Evolutionary conservation across 2,797 vertebrate genomes (phyloP).

Genomic region (Otolemur crassicaudatus): DNA sequence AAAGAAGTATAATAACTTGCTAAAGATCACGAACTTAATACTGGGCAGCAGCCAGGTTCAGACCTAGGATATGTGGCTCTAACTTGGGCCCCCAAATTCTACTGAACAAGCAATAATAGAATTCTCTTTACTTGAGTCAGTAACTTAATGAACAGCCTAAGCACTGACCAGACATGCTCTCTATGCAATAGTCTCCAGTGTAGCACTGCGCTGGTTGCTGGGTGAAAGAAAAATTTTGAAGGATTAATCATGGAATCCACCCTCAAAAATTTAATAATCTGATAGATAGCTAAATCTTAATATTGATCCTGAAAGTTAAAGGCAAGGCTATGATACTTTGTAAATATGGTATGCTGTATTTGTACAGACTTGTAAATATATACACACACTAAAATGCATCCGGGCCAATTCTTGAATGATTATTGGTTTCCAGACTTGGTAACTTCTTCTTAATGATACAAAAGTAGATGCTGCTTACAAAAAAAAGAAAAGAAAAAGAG

Average conservation of each 20-base stretch:
- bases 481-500: background rate
- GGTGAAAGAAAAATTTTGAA: background rate
- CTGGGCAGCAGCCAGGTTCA: accelerated
- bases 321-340: background rate
- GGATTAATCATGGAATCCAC: background rate
- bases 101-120: background rate
- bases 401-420: background rate
- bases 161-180: background rate
- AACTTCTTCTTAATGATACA: background rate
- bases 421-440: background rate
- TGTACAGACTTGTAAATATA: background rate
- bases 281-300: background rate
- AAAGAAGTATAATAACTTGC: background rate
- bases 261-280: background rate
- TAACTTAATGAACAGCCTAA: background rate
- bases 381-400: background rate
- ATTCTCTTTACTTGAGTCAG: background rate
- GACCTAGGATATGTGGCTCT: background rate
- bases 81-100: background rate
- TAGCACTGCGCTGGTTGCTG: background rate
- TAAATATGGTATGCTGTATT: background rate
- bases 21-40: background rate
- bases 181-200: background rate
- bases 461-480: background rate
- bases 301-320: background rate